Base-by-base conservation (phyloP, 35 echinoderm and acorn worm species). In the Apostichopus parvimensis region DNA sequence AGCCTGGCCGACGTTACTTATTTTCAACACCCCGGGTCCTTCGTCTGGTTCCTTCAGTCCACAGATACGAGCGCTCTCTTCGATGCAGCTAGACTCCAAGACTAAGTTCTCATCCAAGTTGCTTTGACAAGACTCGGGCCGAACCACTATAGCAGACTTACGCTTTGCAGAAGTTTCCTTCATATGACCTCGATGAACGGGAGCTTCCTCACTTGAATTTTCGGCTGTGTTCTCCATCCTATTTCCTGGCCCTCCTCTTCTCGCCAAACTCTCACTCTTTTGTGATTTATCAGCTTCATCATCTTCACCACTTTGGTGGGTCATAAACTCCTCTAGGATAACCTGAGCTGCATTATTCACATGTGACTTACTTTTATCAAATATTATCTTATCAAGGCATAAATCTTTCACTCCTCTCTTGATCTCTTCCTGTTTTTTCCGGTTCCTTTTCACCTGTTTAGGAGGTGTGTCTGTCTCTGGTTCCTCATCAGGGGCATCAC, bases 11-110 rank as follows among this genome's bases (percentile, higher is more conserved):
- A 58, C 56, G 24, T 84, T 59, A 21, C 18, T 62, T 5, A 84
- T 59, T n/a, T 84, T 84, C 10, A 84, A 15, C 17, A 84, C 81
- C 23, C 81, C 58, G 12, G 81, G 81, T 15, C 18, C 7, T 59
- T 84, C 81, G 2, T 84, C 56, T 59, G 81, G 81, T 55, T 84
- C 81, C 24, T 84, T 84, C 53, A 84, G 13, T 52, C 80, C 80
- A 83, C 80, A 83, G 12, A 83, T 83, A 21, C 80, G 80, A 58
- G 80, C 80, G 60, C 80, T 83, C 18, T 83, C 80, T 14, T 83
- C 80, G 6, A 83, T 57, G n/a, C 80, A 83, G 54, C 80, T 83
- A 21, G 70, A 3, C 23, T 73, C 70, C 15, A 73, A 21, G 6
- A 18, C 10, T 17, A 18, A 61, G 12, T 61, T 61, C 1, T 61